phyloP scores from a whole-genome alignment of 2,113 vertebrate species.

The Murina feae region DNA sequence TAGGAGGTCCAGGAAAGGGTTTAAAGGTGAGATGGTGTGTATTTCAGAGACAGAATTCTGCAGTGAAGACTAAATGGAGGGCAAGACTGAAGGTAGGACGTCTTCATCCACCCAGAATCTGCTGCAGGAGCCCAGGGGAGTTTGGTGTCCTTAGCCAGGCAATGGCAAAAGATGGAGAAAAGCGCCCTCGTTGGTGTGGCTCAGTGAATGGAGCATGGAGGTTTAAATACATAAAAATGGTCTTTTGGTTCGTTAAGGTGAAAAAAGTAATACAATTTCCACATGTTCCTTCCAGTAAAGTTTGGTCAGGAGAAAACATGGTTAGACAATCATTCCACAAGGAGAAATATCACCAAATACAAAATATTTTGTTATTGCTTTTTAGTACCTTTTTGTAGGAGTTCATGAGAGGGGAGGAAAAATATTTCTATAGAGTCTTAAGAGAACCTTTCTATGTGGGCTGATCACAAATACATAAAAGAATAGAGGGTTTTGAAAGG shows the following conservation, averaged over 20 bases:
- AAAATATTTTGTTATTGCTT: conserved; percentile 12
- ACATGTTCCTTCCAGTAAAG: neutral
- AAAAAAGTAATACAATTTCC: neutral
- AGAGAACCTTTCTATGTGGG: conserved; percentile 24
- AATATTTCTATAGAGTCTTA: conserved; percentile 32
- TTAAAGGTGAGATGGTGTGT: neutral
- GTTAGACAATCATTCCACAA: neutral
- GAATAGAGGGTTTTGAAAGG: conserved; percentile 35
- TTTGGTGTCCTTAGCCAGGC: neutral
- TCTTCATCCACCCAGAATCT: neutral
- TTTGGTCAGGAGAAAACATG: neutral
- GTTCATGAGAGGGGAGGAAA: conserved; percentile 21
- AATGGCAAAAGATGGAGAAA: neutral
- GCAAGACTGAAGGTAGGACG: neutral
- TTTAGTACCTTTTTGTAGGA: neutral
- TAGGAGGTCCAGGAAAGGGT: neutral
- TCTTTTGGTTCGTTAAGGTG: neutral
- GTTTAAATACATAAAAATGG: neutral
- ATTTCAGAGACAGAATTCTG: neutral
- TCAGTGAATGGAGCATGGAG: neutral
- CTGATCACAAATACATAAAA: neutral
- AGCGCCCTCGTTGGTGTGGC: neutral
- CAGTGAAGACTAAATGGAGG: neutral
- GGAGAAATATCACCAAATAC: neutral
- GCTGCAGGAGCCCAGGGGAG: neutral